These are phyloP conservation scores for Tiliacea citrago DNA, from an alignment of 2,888 invertebrate genomes.

Conservation along the genomic window DNA sequence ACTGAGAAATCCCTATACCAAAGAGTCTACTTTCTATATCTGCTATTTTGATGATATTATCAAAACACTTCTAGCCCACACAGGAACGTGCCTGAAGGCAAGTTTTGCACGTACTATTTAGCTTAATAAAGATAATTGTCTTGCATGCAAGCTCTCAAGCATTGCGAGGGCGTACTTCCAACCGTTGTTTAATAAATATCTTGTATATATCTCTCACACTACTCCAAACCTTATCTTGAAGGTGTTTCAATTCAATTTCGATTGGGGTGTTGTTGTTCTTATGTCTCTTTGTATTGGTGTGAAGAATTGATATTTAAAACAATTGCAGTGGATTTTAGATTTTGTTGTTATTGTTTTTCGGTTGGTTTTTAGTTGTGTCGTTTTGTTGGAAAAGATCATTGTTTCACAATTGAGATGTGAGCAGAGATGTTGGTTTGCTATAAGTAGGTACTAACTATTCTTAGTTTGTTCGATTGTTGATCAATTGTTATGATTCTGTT, in stretches of 20 bases:
- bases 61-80: slow-evolving; percentile 29
- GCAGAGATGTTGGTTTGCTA: slow-evolving; percentile 76
- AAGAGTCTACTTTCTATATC: not conserved
- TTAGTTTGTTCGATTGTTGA: slow-evolving; percentile 72
- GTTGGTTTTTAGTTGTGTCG: slow-evolving; percentile 64
- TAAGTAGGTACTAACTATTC: slow-evolving; percentile 73
- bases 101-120: slow-evolving; percentile 80
- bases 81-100: slow-evolving; percentile 22
- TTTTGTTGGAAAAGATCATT: slow-evolving; percentile 77
- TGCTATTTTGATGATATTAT: slow-evolving; percentile 17
- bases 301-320: slow-evolving; percentile 34
- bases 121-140: slow-evolving; percentile 74
- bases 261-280: slow-evolving; percentile 15
- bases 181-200: slow-evolving; percentile 81
- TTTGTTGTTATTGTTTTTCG: slow-evolving; percentile 48
- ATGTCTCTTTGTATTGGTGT: slow-evolving; percentile 24
- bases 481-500: slow-evolving; percentile 49
- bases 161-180: slow-evolving; percentile 80
- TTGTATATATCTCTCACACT: slow-evolving; percentile 58
- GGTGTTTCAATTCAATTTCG: slow-evolving; percentile 33
- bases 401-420: slow-evolving; percentile 87
- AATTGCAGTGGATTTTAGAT: slow-evolving; percentile 60
- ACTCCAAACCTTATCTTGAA: slow-evolving; percentile 63
- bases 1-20: too few relatives aligned
- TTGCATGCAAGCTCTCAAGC: slow-evolving; percentile 74